phyloP scores from a whole-genome alignment of 2,113 vertebrate species.

The Coturnix japonica region DNA sequence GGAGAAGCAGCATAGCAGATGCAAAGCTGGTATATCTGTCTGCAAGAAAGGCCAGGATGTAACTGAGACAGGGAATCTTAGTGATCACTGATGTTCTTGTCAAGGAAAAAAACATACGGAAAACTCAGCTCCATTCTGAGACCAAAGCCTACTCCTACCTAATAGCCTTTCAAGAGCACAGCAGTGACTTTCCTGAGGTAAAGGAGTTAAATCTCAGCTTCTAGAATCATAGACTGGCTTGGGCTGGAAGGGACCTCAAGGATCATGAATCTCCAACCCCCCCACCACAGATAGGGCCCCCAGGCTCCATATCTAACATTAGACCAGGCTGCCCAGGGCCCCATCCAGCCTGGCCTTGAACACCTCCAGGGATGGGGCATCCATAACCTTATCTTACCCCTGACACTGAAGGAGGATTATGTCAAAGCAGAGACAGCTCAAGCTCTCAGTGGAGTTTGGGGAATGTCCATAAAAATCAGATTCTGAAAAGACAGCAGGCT shows the following conservation, averaged over 20 bases:
- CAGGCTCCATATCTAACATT: too few species aligned
- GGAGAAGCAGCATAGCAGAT: neutral
- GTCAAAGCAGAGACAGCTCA: neutral
- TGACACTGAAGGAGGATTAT: neutral
- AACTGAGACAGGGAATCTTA: neutral
- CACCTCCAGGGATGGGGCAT: too few species aligned
- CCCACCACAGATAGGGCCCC: too few species aligned
- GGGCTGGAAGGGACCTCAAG: too few species aligned
- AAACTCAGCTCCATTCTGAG: neutral
- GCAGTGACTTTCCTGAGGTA: neutral
- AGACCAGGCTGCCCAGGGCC: too few species aligned
- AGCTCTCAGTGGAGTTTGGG: neutral
- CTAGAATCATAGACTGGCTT: too few species aligned
- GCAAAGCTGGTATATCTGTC: neutral
- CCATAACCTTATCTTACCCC: neutral
- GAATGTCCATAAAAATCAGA: neutral
- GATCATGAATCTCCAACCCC: too few species aligned
- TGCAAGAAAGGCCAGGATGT: neutral
- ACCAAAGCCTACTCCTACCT: neutral
- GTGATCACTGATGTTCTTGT: too few species aligned
- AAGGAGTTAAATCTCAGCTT: neutral
- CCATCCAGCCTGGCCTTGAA: too few species aligned
- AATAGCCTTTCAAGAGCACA: neutral
- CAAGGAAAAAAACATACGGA: neutral
- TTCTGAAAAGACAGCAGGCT: neutral